These are phyloP conservation scores for Saguinus imperator DNA, from an alignment of 2,113 vertebrate genomes.

Conservation along the genomic window DNA sequence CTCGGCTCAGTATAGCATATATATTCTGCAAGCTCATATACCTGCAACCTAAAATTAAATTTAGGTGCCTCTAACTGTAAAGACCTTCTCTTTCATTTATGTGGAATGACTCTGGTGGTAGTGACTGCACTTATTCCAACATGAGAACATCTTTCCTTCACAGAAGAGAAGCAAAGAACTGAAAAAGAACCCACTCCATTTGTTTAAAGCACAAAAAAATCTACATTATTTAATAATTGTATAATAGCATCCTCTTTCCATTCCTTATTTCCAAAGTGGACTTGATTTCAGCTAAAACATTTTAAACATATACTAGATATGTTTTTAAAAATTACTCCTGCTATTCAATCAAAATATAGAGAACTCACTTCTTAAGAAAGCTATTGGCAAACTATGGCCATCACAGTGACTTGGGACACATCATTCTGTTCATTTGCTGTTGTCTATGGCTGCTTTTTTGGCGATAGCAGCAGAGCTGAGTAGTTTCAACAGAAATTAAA, in stretches of 20 bases:
- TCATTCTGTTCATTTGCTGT: fast-evolving
- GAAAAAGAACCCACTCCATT: not conserved
- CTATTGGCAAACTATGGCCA: fast-evolving
- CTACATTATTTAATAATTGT: not conserved
- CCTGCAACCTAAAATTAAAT: not conserved
- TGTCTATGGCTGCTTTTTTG: not conserved
- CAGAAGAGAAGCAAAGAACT: not conserved
- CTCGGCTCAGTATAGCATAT: not conserved
- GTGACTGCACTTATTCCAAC: not conserved
- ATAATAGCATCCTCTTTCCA: not conserved
- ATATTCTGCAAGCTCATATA: not conserved
- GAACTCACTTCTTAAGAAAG: not conserved
- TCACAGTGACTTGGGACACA: not conserved
- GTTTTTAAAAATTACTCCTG: not conserved
- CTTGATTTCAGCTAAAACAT: not conserved
- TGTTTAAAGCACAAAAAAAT: not conserved
- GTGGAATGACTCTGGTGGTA: not conserved
- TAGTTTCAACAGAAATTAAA: not conserved
- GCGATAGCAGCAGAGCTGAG: fast-evolving
- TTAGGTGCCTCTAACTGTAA: not conserved
- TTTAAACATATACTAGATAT: not conserved
- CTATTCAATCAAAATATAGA: not conserved
- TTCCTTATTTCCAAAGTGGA: not conserved
- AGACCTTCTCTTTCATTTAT: not conserved
- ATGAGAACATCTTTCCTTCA: not conserved